Evolutionary conservation across 2,888 invertebrate species (phyloP).

Genomic region (Lycophotia porphyrea): DNA sequence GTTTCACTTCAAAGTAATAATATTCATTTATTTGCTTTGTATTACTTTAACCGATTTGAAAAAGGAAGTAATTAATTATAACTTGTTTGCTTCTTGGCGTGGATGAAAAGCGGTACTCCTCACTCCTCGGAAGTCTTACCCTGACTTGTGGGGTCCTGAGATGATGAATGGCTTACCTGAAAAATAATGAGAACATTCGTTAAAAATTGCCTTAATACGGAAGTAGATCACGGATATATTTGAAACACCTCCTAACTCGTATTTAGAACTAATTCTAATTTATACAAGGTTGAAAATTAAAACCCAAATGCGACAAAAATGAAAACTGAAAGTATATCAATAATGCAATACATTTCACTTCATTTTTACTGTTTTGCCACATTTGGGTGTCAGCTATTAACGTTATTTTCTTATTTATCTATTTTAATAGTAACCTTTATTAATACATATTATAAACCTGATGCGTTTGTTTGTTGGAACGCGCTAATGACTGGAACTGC

Average conservation of each 20-base stretch:
- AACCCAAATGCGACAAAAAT: neutral
- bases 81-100: constrained; percentile 20
- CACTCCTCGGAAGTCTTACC: constrained; percentile 5
- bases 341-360: neutral
- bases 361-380: no score
- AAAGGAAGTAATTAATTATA: constrained; percentile 45
- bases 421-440: no score
- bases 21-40: neutral
- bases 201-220: constrained; percentile 9
- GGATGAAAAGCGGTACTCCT: neutral
- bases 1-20: neutral
- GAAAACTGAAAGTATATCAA: neutral
- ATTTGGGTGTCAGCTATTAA: no score
- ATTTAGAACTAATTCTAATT: neutral
- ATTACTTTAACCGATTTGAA: neutral
- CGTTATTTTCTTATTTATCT: no score
- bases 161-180: constrained; percentile 41
- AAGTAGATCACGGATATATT: neutral
- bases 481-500: no score
- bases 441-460: no score
- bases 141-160: neutral
- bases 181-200: constrained; percentile 30
- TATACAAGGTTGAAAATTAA: neutral
- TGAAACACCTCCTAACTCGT: neutral
- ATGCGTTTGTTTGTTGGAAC: no score